phyloP scores from a whole-genome alignment of 2,888 invertebrate species.

The Athalia circularis region DNA sequence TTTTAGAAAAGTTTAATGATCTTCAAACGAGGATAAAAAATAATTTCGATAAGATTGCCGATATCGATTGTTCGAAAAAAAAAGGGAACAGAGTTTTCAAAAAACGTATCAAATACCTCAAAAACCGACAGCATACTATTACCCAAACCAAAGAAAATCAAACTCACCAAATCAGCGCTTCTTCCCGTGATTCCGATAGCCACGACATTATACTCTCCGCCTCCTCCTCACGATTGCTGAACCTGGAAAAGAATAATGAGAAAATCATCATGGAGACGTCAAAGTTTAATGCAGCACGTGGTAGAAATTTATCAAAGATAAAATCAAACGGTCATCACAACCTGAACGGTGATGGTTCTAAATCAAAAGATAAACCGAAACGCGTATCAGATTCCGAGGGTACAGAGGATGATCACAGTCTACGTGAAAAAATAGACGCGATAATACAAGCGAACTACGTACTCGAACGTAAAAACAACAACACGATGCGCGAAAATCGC shows the following conservation, averaged over 20 bases:
- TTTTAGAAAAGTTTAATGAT: not conserved
- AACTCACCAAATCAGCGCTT: no score
- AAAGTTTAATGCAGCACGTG: no score
- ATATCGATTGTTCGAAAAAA: not conserved
- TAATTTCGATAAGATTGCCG: not conserved
- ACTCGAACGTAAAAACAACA: slow-evolving; percentile 65
- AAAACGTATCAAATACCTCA: slow-evolving; percentile 27
- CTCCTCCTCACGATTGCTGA: no score
- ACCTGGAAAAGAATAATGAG: no score
- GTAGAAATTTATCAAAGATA: no score
- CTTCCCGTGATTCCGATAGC: no score
- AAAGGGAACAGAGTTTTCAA: slow-evolving; percentile 17
- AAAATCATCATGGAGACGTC: no score
- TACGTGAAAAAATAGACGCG: slow-evolving; percentile 60
- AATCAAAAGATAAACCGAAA: no score
- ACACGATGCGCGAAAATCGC: slow-evolving; percentile 30
- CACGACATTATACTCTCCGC: no score
- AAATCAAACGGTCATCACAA: no score
- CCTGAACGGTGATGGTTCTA: no score
- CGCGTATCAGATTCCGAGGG: not conserved
- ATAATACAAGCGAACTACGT: slow-evolving; percentile 65
- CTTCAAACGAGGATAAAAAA: slow-evolving; percentile 8
- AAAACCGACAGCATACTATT: not conserved
- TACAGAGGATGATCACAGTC: slow-evolving; percentile 22
- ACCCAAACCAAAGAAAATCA: not conserved